Conservation (phyloP, 2,113 vertebrate species). For the Globicephala melas region DNA sequence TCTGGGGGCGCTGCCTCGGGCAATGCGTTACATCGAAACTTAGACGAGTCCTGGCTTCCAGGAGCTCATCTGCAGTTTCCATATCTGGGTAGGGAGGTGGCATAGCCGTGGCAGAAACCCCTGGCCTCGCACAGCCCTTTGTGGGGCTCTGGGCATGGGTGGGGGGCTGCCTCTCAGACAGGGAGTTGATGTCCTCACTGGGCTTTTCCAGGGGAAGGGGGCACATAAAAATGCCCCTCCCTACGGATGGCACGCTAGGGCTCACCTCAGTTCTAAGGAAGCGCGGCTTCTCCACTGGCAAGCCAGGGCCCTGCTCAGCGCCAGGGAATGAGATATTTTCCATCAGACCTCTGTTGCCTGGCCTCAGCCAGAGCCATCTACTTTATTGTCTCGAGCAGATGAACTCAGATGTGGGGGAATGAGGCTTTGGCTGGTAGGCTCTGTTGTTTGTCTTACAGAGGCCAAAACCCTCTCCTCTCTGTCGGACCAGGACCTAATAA, state of each 20-base stretch:
- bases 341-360: not conserved
- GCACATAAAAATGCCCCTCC: not conserved
- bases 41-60: not conserved
- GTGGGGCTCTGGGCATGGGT: not conserved
- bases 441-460: slow-evolving; percentile 35
- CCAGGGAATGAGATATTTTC: slow-evolving; percentile 39
- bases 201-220: not conserved
- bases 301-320: not conserved
- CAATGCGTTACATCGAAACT: not conserved
- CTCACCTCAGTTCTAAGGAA: not conserved
- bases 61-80: not conserved
- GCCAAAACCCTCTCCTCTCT: not conserved
- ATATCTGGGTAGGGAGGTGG: not conserved
- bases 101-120: not conserved
- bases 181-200: not conserved
- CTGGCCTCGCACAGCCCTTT: not conserved
- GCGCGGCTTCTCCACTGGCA: not conserved
- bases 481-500: not conserved
- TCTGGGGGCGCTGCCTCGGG: not conserved
- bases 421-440: not conserved
- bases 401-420: slow-evolving; percentile 42
- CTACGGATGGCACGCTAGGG: not conserved
- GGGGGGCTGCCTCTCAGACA: not conserved
- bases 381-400: slow-evolving; percentile 51
- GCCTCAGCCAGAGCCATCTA: not conserved